Conservation (phyloP, 2,797 vertebrate genomes). For the Luscinia megarhynchos region DNA sequence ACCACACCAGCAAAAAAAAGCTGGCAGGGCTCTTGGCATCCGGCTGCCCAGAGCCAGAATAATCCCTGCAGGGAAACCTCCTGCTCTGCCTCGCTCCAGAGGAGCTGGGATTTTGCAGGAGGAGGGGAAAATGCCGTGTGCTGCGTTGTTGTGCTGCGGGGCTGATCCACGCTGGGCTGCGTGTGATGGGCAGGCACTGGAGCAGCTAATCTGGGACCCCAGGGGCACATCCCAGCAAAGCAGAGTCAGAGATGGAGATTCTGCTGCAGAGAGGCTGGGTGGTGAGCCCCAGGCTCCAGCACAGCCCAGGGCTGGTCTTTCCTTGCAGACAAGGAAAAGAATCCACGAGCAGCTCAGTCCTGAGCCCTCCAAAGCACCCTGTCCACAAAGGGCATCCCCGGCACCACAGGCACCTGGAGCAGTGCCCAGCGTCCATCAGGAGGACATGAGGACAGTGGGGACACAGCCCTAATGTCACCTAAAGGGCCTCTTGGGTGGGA, state of each 20-base stretch:
- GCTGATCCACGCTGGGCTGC: background rate
- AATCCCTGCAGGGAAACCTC: background rate
- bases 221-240: background rate
- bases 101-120: background rate
- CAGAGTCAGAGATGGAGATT: background rate
- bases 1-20: background rate
- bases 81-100: background rate
- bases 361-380: background rate
- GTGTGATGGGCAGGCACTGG: background rate
- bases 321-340: background rate
- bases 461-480: background rate
- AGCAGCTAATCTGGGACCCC: background rate
- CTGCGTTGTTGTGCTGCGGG: background rate
- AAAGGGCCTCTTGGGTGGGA: background rate
- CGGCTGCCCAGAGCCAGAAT: background rate
- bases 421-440: background rate
- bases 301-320: background rate
- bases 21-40: background rate
- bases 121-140: background rate
- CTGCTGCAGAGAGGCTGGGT: background rate
- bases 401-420: background rate
- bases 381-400: background rate
- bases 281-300: background rate
- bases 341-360: background rate
- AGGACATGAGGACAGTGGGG: accelerated